Evolutionary conservation across 2,797 vertebrate species (phyloP).

Genomic region (Enteromius radiatus): DNA sequence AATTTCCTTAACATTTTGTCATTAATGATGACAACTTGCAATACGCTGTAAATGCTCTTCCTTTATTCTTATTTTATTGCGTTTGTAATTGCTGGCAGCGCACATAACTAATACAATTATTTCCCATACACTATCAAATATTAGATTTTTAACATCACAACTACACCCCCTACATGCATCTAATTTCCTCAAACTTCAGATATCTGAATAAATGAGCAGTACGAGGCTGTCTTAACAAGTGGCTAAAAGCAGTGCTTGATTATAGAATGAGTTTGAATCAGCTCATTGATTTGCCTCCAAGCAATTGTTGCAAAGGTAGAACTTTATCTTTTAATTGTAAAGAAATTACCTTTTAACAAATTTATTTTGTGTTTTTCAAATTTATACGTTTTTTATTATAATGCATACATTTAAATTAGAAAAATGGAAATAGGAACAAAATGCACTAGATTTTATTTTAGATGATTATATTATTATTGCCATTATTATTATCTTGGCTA

Average conservation of each 20-base stretch:
- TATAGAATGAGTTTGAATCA: slow-evolving; percentile 13
- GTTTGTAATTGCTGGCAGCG: not conserved
- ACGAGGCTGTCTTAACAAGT: not conserved
- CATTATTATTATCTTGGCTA: not conserved
- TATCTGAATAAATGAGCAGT: not conserved
- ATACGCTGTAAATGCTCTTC: not conserved
- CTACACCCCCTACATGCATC: not conserved
- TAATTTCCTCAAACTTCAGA: not conserved
- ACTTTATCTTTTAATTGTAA: not conserved
- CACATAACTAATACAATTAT: not conserved
- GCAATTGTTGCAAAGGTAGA: not conserved
- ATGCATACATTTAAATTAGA: not conserved
- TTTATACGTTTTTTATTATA: not conserved
- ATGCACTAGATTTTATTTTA: not conserved
- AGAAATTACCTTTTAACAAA: not conserved
- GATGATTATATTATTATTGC: not conserved
- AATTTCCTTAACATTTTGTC: not conserved
- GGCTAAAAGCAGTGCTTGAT: slow-evolving; percentile 9
- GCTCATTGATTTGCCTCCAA: slow-evolving; percentile 35
- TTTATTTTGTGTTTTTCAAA: not conserved
- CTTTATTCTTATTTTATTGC: not conserved
- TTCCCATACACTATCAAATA: not conserved
- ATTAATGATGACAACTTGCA: not conserved
- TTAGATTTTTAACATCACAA: not conserved
- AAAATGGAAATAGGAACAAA: not conserved